Percentiles rank a stretch among this genome's conserved stretches.
Conservation (phyloP, 2,113 vertebrate genomes). For the Setophaga petechia region DNA sequence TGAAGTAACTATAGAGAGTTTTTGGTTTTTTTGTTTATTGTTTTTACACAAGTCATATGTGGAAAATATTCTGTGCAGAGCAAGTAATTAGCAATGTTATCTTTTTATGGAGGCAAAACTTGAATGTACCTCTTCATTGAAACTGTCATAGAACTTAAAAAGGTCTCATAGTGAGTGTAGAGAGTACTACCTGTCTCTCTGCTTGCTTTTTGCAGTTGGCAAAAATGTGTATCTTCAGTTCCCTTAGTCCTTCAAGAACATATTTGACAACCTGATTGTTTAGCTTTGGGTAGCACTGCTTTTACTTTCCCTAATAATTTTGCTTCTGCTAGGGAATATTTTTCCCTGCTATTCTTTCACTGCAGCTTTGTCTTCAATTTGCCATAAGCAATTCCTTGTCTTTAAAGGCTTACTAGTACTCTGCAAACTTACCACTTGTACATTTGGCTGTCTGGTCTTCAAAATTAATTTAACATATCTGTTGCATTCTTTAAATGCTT, state of each 20-base stretch:
- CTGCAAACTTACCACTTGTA: background rate
- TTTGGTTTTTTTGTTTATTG: background rate
- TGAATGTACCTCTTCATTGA: background rate
- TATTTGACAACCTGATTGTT: background rate
- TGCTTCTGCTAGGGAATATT: background rate
- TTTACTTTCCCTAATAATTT: background rate
- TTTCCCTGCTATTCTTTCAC: background rate
- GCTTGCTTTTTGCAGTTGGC: background rate
- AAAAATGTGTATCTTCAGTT: background rate
- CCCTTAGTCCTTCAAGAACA: background rate
- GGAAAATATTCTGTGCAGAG: background rate
- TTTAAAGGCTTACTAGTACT: background rate
- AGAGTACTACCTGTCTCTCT: background rate
- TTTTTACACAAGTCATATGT: background rate
- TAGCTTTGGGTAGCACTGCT: background rate
- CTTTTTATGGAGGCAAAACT: background rate
- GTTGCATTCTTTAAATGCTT: background rate
- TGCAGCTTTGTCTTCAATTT: background rate
- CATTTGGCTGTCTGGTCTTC: background rate
- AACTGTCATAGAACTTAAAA: background rate
- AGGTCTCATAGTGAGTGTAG: background rate
- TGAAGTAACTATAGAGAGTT: constrained; percentile 73
- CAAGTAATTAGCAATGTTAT: background rate
- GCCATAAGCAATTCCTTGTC: background rate
- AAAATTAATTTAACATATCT: background rate